phyloP scores from a whole-genome alignment of 2,888 invertebrate species.

The Ischnus inquisitorius region DNA sequence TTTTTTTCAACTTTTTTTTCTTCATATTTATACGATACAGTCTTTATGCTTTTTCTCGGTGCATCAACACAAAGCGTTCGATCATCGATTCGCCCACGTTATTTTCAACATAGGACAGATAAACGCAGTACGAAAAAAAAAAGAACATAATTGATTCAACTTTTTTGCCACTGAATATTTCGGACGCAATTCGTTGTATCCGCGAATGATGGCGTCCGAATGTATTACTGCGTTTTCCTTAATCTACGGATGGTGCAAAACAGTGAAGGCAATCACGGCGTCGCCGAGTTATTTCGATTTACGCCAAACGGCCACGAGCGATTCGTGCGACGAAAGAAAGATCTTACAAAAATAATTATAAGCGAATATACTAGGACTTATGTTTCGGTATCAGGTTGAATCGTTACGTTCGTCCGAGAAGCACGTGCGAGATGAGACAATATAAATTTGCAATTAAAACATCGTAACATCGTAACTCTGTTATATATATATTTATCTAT shows the following conservation, averaged over 20 bases:
- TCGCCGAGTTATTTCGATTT: neutral
- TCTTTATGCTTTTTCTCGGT: slow-evolving; percentile 67
- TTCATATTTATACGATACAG: slow-evolving; percentile 66
- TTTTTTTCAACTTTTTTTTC: neutral
- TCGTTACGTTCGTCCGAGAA: slow-evolving; percentile 35
- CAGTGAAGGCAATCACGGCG: slow-evolving; percentile 24
- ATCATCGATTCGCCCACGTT: slow-evolving; percentile 28
- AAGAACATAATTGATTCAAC: slow-evolving; percentile 17
- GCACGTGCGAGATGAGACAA: slow-evolving; percentile 54
- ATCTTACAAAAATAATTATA: slow-evolving; percentile 50
- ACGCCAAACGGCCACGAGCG: slow-evolving; percentile 3
- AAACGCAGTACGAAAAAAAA: slow-evolving; percentile 38
- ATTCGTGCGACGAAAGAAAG: slow-evolving; percentile 62
- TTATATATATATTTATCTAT: slow-evolving; percentile 63
- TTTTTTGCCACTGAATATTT: slow-evolving; percentile 13
- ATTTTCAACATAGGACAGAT: slow-evolving; percentile 18
- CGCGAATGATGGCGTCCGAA: too few relatives aligned
- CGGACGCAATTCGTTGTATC: too few relatives aligned
- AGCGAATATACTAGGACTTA: slow-evolving; percentile 19
- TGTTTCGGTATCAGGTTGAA: slow-evolving; percentile 28
- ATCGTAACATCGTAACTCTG: slow-evolving; percentile 67
- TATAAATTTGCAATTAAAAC: slow-evolving; percentile 63
- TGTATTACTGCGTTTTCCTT: neutral
- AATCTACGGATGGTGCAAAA: slow-evolving; percentile 51
- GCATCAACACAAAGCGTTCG: slow-evolving; percentile 49